A percentile compares a stretch with the other conserved stretches of the same genome.
phyloP scores from a whole-genome alignment of 2,113 vertebrate genomes.

The Carassius gibelio region DNA sequence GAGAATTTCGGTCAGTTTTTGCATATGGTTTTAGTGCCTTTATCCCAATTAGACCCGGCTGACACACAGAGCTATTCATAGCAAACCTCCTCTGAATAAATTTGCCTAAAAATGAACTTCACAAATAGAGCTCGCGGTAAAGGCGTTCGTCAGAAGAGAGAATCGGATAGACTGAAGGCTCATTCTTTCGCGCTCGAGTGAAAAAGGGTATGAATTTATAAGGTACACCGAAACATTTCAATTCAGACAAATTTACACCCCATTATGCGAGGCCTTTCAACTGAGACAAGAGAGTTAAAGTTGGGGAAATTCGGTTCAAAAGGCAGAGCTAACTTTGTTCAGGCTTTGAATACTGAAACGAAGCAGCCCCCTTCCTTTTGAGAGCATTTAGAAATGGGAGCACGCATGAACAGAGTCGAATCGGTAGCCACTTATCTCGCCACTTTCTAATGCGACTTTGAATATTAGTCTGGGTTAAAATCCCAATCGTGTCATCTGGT shows the following conservation, averaged over 20 bases:
- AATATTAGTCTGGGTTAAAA: slow-evolving; percentile 82
- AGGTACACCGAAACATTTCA: slow-evolving; percentile 97
- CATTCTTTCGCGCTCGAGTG: slow-evolving; percentile 87
- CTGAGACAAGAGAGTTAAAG: slow-evolving; percentile 87
- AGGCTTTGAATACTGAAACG: slow-evolving; percentile 84
- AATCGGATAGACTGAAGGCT: slow-evolving; percentile 93
- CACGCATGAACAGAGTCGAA: slow-evolving; percentile 76
- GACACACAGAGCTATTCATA: slow-evolving; percentile 98
- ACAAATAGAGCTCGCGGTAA: slow-evolving; percentile 92
- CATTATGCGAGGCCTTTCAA: slow-evolving; percentile 92
- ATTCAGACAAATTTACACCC: slow-evolving; percentile 91
- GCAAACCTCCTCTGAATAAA: slow-evolving; percentile 91
- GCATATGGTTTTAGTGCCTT: slow-evolving; percentile 98
- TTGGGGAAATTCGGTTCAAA: slow-evolving; percentile 80
- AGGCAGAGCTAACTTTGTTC: slow-evolving; percentile 79
- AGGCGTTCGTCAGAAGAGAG: slow-evolving; percentile 95
- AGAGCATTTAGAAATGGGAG: slow-evolving; percentile 66
- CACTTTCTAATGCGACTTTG: slow-evolving; percentile 79
- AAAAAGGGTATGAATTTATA: slow-evolving; percentile 99
- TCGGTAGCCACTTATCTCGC: slow-evolving; percentile 71
- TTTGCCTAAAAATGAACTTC: slow-evolving; percentile 99
- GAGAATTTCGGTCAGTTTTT: slow-evolving; percentile 94
- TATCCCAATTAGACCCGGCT: slow-evolving; percentile 99
- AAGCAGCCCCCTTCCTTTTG: slow-evolving; percentile 70
- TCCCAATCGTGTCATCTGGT: slow-evolving; percentile 92